Base-by-base conservation (phyloP, 2,113 vertebrate species). In the Nothoprocta pentlandii region DNA sequence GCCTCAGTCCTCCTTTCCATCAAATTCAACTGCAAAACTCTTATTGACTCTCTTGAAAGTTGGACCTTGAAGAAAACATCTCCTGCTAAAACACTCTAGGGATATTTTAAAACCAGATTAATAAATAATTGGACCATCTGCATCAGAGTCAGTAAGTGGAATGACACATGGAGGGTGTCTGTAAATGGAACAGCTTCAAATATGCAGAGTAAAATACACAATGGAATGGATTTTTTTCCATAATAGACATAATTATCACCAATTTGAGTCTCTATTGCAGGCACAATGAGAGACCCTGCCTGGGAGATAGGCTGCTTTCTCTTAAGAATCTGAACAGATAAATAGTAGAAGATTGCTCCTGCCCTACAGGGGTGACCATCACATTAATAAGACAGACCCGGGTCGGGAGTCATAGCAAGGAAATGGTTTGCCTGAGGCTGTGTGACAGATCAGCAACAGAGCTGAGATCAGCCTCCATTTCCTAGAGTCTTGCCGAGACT, bases 121-220 rank as follows among this genome's bases (percentile, higher is more conserved):
- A 95, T 96, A 96, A 97, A 95, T 95, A 93, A 96, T 92, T 86
- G 77, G 64, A 92, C 92, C 93, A 95, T 96, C 93, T 95, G 94
- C 88, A 95, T 89, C 88, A 84, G 44, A 85, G 85, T 79, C 80
- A 36, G 6, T 81, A 94, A 96, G 66, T 80, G 34, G 88, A 93
- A 69, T 89, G 93, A 95, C 93, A 92, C 92, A 87, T 39, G 49
- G 92, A 97, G 92, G 62, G 90, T 92, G 88, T 69, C 92, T 96
- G 88, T 90, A 95, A 94, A 94, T 94, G 90, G 87, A 94, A 93
- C 85, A 88, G 73, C 62, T 95, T 95, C 94, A 91, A 87, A 95
- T 93, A 95, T 64, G 77, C 90, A 75, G 66, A 88, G 66, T 79
- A 88, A 93, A 96, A 97, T 86, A 93, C 93, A 95, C 80, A 95